Evolutionary conservation across 35 echinoderm and acorn worm species (phyloP).

Genomic region (Lytechinus pictus): DNA sequence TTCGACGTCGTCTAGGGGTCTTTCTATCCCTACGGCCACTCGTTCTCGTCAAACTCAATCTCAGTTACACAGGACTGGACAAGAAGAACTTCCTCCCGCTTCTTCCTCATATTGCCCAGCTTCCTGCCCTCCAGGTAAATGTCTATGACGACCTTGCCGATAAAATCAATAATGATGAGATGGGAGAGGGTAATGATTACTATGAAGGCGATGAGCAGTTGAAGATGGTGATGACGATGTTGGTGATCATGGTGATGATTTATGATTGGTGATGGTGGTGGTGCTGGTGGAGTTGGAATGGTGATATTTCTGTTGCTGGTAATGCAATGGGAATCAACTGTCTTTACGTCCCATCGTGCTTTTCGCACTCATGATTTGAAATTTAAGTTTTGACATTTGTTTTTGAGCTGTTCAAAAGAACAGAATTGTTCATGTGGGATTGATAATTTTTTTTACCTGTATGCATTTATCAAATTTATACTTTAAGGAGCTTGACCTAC

Average conservation of each 20-base stretch:
- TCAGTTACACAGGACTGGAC: conserved; percentile 17
- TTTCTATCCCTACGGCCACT: conserved; percentile 14
- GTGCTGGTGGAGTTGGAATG: too few species aligned
- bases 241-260: background rate
- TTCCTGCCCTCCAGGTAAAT: conserved; percentile 20
- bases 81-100: background rate
- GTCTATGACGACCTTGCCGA: background rate
- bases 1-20: background rate
- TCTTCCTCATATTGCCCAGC: background rate
- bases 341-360: background rate
- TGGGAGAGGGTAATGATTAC: background rate
- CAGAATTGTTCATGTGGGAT: background rate
- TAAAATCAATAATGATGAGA: background rate
- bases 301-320: too few species aligned
- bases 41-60: background rate
- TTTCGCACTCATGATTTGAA: background rate
- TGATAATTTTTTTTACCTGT: background rate
- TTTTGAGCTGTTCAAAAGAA: background rate
- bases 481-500: conserved; percentile 26
- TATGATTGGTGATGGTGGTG: background rate
- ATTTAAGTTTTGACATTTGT: background rate
- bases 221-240: background rate
- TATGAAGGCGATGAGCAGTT: background rate
- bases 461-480: background rate
- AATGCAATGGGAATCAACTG: too few species aligned